Percentiles rank a stretch among this genome's conserved stretches.
These are phyloP conservation scores for Pachypsylla venusta DNA, from an alignment of 1,140 invertebrate species.

Conservation along the genomic window DNA sequence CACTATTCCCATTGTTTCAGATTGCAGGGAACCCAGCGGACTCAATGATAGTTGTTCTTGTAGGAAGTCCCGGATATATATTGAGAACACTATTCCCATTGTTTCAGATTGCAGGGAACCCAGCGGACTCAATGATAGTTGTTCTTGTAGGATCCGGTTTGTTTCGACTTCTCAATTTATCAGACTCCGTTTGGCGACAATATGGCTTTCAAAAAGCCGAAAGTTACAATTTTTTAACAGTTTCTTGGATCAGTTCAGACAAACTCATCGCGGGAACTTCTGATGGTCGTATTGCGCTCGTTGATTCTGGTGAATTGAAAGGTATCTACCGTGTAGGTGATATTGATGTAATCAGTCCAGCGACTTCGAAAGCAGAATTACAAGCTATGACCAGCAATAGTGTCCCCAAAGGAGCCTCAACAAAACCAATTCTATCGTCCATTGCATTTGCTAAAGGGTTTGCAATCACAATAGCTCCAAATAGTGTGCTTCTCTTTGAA, in stretches of 20 bases:
- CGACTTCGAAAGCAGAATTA: constrained; percentile 11
- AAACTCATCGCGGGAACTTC: constrained; percentile 56
- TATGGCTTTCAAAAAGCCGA: constrained; percentile 71
- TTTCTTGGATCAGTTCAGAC: constrained; percentile 56
- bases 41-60: constrained; percentile 51
- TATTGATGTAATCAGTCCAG: constrained; percentile 24
- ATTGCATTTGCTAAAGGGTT: constrained; percentile 9
- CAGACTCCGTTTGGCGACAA: constrained; percentile 63
- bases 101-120: constrained; percentile 50
- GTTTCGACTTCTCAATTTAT: constrained; percentile 59
- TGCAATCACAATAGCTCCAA: neutral
- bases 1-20: constrained; percentile 28
- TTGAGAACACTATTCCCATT: too few relatives aligned
- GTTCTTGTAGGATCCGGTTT: constrained; percentile 54
- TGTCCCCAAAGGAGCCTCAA: neutral
- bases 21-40: constrained; percentile 62
- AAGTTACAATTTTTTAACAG: constrained; percentile 47
- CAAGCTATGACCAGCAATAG: neutral
- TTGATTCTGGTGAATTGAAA: constrained; percentile 65
- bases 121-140: constrained; percentile 54
- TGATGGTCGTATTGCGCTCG: constrained; percentile 51
- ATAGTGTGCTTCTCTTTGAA: constrained; percentile 5
- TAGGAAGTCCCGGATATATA: too few relatives aligned
- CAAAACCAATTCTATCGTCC: neutral
- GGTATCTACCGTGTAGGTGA: constrained; percentile 40